phyloP scores from a whole-genome alignment of 2,888 invertebrate genomes.

The Oscheius sp. region DNA sequence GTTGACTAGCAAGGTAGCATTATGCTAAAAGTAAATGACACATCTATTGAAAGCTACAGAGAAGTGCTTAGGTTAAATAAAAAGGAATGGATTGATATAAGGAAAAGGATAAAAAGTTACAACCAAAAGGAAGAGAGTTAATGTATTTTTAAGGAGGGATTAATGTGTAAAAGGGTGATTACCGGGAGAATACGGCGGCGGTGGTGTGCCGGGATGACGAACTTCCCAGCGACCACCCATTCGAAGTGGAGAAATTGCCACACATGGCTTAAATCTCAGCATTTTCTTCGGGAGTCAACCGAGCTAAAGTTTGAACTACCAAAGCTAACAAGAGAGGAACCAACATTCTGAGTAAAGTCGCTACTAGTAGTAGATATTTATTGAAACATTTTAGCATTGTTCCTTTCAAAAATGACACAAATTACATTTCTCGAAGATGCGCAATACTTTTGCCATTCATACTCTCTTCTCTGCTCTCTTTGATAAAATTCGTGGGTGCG shows the following conservation, averaged over 20 bases:
- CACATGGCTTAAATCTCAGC: neutral
- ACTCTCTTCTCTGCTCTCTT: neutral
- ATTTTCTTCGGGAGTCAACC: neutral
- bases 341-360: too few relatives aligned
- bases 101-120: neutral
- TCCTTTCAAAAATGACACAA: neutral
- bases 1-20: neutral
- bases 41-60: neutral
- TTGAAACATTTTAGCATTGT: slow-evolving; percentile 43
- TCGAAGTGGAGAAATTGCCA: slow-evolving; percentile 1
- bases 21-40: neutral
- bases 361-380: too few relatives aligned
- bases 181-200: slow-evolving; percentile 27
- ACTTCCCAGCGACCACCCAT: slow-evolving; percentile 27
- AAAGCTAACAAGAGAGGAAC: too few relatives aligned
- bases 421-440: too few relatives aligned
- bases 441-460: neutral
- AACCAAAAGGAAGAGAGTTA: neutral
- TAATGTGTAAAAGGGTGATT: slow-evolving; percentile 11
- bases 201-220: slow-evolving; percentile 10
- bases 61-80: too few relatives aligned
- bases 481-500: too few relatives aligned
- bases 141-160: neutral
- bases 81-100: neutral
- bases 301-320: too few relatives aligned